Evolutionary conservation across 2,113 vertebrate species (phyloP).

Genomic region (Pheucticus melanocephalus): DNA sequence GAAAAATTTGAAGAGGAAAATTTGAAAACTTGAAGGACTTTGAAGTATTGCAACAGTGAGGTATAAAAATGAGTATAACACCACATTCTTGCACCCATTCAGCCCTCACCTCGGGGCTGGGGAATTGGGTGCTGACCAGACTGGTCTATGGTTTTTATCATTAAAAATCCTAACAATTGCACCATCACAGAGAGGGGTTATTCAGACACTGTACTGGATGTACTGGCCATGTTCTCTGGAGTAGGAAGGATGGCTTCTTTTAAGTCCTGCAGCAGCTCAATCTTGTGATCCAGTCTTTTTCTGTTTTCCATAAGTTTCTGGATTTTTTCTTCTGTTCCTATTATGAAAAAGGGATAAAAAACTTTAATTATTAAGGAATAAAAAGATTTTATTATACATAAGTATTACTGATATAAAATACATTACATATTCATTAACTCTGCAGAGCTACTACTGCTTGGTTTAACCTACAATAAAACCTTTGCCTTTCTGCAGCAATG

Average conservation of each 20-base stretch:
- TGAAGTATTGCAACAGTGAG: neutral
- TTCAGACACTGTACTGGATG: constrained; percentile 6
- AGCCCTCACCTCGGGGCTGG: neutral
- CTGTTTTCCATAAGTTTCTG: constrained; percentile 48
- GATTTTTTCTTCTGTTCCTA: constrained; percentile 65
- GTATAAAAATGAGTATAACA: neutral
- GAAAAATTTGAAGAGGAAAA: neutral
- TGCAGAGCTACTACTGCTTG: neutral
- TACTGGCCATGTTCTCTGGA: neutral
- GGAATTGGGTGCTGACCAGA: neutral
- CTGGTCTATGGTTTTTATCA: neutral
- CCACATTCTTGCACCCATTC: neutral
- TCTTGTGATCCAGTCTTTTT: constrained; percentile 56
- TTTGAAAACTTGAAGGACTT: neutral
- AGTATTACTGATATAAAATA: neutral
- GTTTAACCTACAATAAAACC: neutral
- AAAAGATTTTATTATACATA: neutral
- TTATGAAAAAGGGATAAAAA: neutral
- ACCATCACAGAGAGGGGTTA: neutral
- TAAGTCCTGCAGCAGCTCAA: constrained; percentile 57
- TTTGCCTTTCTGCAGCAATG: neutral
- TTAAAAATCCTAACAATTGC: neutral
- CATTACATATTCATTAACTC: neutral
- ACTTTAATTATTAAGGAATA: neutral
- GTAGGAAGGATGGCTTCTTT: neutral